Percentiles rank a stretch among this genome's conserved stretches.
Conservation (phyloP, 2,797 vertebrate species). For the Squalus acanthias region DNA sequence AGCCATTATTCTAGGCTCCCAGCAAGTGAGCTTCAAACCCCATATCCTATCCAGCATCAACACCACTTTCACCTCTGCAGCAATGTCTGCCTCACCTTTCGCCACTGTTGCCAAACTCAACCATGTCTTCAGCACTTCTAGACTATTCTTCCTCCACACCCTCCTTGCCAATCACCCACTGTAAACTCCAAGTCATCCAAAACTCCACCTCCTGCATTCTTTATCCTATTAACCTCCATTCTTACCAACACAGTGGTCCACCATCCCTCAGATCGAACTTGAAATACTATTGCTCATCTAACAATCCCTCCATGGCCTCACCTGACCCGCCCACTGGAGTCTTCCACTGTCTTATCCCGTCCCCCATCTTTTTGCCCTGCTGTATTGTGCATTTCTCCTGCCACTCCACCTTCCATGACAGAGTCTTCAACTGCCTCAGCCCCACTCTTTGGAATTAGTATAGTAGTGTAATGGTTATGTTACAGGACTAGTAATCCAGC, state of each 20-base stretch:
- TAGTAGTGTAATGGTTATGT: not conserved
- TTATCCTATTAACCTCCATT: not conserved
- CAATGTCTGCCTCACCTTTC: not conserved
- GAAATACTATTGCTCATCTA: too few relatives aligned
- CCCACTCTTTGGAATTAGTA: not conserved
- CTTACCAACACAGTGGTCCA: not conserved
- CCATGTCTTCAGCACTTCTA: not conserved
- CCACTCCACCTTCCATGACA: not conserved
- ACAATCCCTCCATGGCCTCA: too few relatives aligned
- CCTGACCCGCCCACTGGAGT: too few relatives aligned
- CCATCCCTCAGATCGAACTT: too few relatives aligned
- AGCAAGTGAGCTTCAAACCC: not conserved
- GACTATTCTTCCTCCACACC: not conserved
- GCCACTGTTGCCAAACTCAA: not conserved
- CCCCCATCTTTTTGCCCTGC: too few relatives aligned
- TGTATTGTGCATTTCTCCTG: too few relatives aligned
- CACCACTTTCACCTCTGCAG: not conserved
- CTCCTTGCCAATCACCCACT: not conserved
- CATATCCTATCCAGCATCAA: not conserved
- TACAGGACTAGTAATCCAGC: not conserved
- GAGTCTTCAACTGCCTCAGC: not conserved
- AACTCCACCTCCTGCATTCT: not conserved
- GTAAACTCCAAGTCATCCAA: not conserved
- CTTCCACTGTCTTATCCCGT: too few relatives aligned
- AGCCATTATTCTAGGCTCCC: not conserved